Evolutionary conservation across 2,888 invertebrate species (phyloP), one percentile per base, ranked within the genome.

Genomic region (Tineola bisselliella): DNA sequence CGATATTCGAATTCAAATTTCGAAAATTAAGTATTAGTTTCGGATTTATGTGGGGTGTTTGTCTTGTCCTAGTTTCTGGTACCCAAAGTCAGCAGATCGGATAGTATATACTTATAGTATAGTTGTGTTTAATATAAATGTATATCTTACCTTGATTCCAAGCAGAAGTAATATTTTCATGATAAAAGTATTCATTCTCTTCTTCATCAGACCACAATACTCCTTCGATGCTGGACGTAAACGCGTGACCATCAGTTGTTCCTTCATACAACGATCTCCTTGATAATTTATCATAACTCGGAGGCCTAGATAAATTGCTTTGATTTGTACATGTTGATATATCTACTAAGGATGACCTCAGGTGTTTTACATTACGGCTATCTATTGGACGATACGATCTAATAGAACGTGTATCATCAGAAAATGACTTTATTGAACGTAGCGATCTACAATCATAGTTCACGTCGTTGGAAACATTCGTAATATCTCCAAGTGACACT

Each of bases 151-250:
- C 87, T 87, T 87, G 76, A 75, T 86, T 86, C 82, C 84, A 87
- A 25, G 87, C 84, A 8, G 83, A 70, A 2, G 84, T 84, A 33
- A 87, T 80, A 61, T 87, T 87, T 69, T 88, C 87, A 59, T 87
- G 87, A 64, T 84, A 86, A 70, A 87, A 86, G 64, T 88, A 88
- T 67, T 87, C 87, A 63, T 79, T 87, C 62, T 88, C 88, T 65
- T 88, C 88, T 65, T 88, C 88, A 75, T 88, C 88, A 1, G 87
- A 87, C 88, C 88, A 88, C 66, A 88, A 75, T 18, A 88, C 88
- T 0, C 88, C 88, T 66, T 88, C 88, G 33, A 88, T 88, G 64
- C 88, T 88, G 13, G 88, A 88, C n/a, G 86, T 87, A 60, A 84
- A 76, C 3, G 77, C 80, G 54, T 75, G 78, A 5, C 67, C 73